Conservation (phyloP, 2,888 invertebrate genomes). For the Leucophenga maculata region DNA sequence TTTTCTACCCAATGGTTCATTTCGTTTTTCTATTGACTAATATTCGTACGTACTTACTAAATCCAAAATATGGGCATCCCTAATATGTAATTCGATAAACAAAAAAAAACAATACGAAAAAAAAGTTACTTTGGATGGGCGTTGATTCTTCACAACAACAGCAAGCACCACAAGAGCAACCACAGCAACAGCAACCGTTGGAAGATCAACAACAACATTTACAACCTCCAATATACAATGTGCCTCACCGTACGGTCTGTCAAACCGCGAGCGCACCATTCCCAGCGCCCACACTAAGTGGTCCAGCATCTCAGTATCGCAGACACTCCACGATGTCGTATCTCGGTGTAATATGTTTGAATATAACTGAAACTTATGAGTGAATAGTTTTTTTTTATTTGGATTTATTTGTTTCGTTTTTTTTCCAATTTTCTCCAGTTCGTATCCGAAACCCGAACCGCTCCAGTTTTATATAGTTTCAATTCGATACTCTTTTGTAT, state of each 20-base stretch:
- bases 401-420: not conserved
- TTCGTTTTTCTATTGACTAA: constrained; percentile 8
- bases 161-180: constrained; percentile 41
- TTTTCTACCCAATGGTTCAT: not conserved
- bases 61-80: constrained; percentile 24
- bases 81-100: constrained; percentile 6
- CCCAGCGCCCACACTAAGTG: constrained; percentile 37
- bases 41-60: constrained; percentile 27
- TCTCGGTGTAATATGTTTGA: constrained; percentile 69
- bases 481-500: no score
- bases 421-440: not conserved
- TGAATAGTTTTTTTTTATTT: not conserved
- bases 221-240: constrained; percentile 38
- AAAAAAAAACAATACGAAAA: no score
- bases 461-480: not conserved
- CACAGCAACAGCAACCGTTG: constrained; percentile 23
- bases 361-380: not conserved
- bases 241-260: constrained; percentile 65
- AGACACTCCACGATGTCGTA: constrained; percentile 71
- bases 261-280: constrained; percentile 66
- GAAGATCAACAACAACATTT: constrained; percentile 36
- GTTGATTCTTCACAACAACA: constrained; percentile 55
- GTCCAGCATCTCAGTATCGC: constrained; percentile 55
- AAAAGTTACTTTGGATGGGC: constrained; percentile 70
- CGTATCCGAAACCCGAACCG: constrained; percentile 2